Evolutionary conservation across 2,888 invertebrate species (phyloP).

Genomic region (Dasysyrphus albostriatus): DNA sequence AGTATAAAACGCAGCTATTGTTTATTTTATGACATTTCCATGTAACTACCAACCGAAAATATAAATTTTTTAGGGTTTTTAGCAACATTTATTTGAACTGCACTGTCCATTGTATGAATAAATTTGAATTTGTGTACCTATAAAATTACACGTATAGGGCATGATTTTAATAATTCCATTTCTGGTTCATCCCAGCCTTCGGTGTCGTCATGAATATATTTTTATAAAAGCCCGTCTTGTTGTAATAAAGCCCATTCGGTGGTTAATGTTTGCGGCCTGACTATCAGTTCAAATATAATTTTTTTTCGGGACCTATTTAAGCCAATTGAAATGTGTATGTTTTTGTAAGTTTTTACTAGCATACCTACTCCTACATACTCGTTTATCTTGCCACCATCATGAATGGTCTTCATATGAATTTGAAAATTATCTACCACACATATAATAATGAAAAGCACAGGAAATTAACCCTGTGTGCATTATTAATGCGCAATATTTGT

Average conservation of each 20-base stretch:
- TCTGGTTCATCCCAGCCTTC: constrained; percentile 12
- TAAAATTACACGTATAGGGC: constrained; percentile 14
- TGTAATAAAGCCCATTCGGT: constrained; percentile 12
- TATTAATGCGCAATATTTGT: constrained; percentile 38
- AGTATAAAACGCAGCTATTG: too few relatives aligned
- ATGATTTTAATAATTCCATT: constrained; percentile 63
- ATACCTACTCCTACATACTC: neutral
- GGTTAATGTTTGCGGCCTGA: constrained; percentile 31
- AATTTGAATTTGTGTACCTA: neutral
- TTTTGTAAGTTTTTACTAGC: constrained; percentile 21
- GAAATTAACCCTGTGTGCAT: constrained; percentile 22
- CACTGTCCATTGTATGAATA: neutral
- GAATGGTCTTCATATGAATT: constrained; percentile 32
- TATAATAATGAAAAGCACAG: constrained; percentile 16
- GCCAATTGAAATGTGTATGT: constrained; percentile 44
- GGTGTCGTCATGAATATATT: constrained; percentile 50
- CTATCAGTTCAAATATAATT: constrained; percentile 29
- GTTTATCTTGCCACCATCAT: neutral
- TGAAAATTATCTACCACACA: constrained; percentile 49
- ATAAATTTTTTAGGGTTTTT: too few relatives aligned
- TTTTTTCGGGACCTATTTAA: constrained; percentile 31
- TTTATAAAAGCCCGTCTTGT: constrained; percentile 38
- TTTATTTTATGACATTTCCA: too few relatives aligned
- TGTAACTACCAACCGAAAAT: too few relatives aligned
- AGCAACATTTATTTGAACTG: neutral